Evolutionary conservation across 2,888 invertebrate species (phyloP), one percentile per base, ranked within the genome.

Genomic region (Sinodicranocentrus sp.): DNA sequence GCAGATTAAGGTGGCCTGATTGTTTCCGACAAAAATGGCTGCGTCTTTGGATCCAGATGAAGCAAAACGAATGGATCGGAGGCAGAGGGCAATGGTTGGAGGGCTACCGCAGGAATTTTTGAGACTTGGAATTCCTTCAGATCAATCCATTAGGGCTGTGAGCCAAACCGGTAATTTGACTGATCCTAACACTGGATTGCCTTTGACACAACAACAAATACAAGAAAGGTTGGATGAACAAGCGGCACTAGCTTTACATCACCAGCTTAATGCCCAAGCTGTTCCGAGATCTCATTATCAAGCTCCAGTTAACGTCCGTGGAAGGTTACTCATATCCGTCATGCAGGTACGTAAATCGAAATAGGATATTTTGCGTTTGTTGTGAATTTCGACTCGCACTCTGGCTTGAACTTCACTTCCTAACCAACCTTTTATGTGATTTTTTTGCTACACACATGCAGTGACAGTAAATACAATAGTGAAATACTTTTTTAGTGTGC

Each of bases 261-360:
- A 88, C 39, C 88, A 88, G 72, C 75, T 88, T 23, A 88, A 88
- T 80, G 85, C 86, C 52, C 82, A 84, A 44, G 75, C 77, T 21
- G 84, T 80, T 21, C 73, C 83, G 17, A 75, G 84, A 52, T 33
- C 83, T 23, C 78, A 84, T 25, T 72, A 84, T 21, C 78, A 82
- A 33, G 77, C 68, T 23, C 90, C 92, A 87, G 91, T 92, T 85
- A 91, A 92, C 90, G 90, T 92, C 83, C 88, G 91, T 90, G 96
- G 96, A 2, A 92, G 95, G 80, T 92, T 97, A 48, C 96, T 95
- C 90, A 94, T 97, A 89, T 97, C 97, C 15, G 94, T 97, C 85
- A 95, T 94, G 26, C 97, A 97, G 91, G 93, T 93, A 88, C 68
- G 72, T 6, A 6, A 33, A 33, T 33, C n/a, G n/a, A n/a, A n/a